Evolutionary conservation across 1,140 invertebrate genomes (phyloP).

Genomic region (Eumeta japonica): DNA sequence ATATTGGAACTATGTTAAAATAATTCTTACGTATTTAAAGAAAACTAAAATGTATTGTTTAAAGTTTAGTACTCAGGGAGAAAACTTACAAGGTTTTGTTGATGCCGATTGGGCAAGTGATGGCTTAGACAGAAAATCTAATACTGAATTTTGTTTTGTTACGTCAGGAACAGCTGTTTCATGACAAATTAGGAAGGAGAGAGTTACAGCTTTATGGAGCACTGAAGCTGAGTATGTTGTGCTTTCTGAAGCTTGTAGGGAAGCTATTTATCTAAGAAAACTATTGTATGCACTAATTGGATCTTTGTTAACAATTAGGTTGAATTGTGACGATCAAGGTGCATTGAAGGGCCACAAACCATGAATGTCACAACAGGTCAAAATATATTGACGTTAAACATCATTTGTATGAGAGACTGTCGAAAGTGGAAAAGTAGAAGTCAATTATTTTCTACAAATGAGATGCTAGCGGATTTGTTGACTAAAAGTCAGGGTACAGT

Average conservation of each 20-base stretch:
- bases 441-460: slow-evolving; percentile 2
- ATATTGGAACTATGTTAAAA: no score
- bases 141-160: slow-evolving; percentile 23
- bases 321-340: no score
- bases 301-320: no score
- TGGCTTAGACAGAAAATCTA: slow-evolving; percentile 19
- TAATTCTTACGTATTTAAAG: no score
- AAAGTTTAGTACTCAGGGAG: neutral
- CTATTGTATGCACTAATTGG: no score
- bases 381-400: no score
- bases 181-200: slow-evolving; percentile 30
- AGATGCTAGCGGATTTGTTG: slow-evolving; percentile 6
- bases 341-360: no score
- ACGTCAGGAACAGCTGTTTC: slow-evolving; percentile 11
- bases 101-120: slow-evolving; percentile 27
- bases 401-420: no score
- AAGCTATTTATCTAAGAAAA: no score
- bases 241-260: no score
- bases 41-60: slow-evolving; percentile 1
- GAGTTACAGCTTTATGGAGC: slow-evolving; percentile 20
- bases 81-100: slow-evolving; percentile 3
- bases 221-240: slow-evolving; percentile 32
- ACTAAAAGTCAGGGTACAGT: slow-evolving; percentile 4
- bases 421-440: no score
- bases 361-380: no score